Evolutionary conservation across 2,113 vertebrate species (phyloP), one percentile per base, ranked within the genome.

Genomic region (Trematocara unimaculatum): DNA sequence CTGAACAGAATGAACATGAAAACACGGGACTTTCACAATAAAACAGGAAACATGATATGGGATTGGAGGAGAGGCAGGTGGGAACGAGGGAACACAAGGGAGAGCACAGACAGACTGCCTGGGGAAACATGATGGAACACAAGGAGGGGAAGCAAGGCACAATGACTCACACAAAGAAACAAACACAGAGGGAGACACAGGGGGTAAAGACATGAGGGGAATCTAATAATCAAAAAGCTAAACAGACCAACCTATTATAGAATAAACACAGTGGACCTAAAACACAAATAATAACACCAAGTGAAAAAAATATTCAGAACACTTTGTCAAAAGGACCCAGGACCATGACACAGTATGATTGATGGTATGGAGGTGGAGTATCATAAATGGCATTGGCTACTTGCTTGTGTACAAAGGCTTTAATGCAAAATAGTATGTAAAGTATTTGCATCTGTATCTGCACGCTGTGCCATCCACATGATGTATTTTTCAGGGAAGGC

Each of bases 401-500:
- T 26, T 56, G 0, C 54, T 26, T 26, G 1, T 10, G 3, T 53
- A 53, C 0, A 20, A 53, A 53, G 20, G 53, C 55, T 2, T 58
- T 58, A 58, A 58, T 29, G 13, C 13, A 29, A 58, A 58, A 14
- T 58, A 58, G 4, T 29, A 0, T 26, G 0, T 56, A 2, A 26
- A 3, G 12, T 8, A 0, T 56, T 58, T 56, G 13, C 0, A 29
- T 8, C 0, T 29, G 55, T 15, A 56, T 14, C 55, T 58, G 0
- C 55, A 29, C 0, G 0, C 14, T 58, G 55, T 55, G 4, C 20
- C 6, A 0, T 29, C 55, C 7, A 58, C 3, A 17, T 0, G 4
- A 17, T 58, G 13, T 58, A 29, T 15, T 58, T 58, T 58, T 58
- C 13, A 58, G 0, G 55, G 2, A 55, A 55, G 3, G 6, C 6